Evolutionary conservation across 2,888 invertebrate genomes (phyloP).

Genomic region (Erpobdella octoculata): DNA sequence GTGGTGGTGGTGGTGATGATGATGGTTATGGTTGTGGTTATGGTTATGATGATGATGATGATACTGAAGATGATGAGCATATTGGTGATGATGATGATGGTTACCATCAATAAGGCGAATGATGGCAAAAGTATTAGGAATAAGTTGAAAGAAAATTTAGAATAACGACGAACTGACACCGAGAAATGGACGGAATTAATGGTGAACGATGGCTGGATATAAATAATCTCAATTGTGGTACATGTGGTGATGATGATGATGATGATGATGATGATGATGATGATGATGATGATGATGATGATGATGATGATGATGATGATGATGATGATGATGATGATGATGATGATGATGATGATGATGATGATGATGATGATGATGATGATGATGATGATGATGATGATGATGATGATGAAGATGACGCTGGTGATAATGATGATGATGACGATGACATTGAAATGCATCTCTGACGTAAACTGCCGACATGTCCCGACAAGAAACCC

Average conservation of each 20-base stretch:
- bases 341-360: conserved; percentile 10
- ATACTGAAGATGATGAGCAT: no score
- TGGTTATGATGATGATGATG: not conserved
- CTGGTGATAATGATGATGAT: not conserved
- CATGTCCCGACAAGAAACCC: no score
- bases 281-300: conserved; percentile 15
- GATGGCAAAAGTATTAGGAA: no score
- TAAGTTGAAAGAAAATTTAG: no score
- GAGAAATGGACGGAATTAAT: no score
- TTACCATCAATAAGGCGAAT: not conserved
- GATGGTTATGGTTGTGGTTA: not conserved
- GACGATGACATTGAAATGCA: no score
- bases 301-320: conserved; percentile 19
- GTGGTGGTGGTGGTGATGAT: not conserved
- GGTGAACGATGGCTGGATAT: no score
- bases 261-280: no score
- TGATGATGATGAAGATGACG: conserved; percentile 15
- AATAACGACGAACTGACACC: no score
- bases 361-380: conserved; percentile 8
- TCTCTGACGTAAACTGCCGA: no score
- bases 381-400: conserved; percentile 12
- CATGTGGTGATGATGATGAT: conserved; percentile 3
- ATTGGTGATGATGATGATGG: not conserved
- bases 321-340: conserved; percentile 16
- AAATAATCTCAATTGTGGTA: no score